These are phyloP conservation scores for Xenopus tropicalis DNA, from an alignment of 2,113 vertebrate species.

Conservation along the genomic window DNA sequence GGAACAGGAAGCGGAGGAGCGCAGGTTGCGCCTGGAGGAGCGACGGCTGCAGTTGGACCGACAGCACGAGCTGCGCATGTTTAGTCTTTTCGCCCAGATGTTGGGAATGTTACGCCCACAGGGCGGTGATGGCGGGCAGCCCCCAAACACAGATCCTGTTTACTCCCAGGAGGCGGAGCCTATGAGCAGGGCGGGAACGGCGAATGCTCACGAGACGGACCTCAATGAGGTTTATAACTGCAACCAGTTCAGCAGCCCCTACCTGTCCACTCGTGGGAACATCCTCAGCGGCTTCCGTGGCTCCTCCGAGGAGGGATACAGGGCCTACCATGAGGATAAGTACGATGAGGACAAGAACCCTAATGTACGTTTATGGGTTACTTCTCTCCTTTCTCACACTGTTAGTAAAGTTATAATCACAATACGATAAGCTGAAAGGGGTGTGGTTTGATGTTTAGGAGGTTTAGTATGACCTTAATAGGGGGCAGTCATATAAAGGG, in stretches of 20 bases:
- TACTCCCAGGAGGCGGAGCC: slow-evolving; percentile 4
- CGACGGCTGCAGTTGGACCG: slow-evolving; percentile 65
- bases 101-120: slow-evolving; percentile 56
- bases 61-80: slow-evolving; percentile 76
- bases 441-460: no score
- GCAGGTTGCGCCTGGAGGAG: slow-evolving; percentile 75
- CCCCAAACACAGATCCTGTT: slow-evolving; percentile 16
- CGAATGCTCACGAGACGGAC: slow-evolving; percentile 20
- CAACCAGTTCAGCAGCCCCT: slow-evolving; percentile 50
- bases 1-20: slow-evolving; percentile 70
- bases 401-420: no score
- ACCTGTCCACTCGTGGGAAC: slow-evolving; percentile 79
- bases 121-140: not conserved
- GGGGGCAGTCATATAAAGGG: no score
- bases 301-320: slow-evolving; percentile 68
- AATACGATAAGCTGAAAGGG: no score
- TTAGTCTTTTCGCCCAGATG: slow-evolving; percentile 68
- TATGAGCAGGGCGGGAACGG: slow-evolving; percentile 6
- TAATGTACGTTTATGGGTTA: slow-evolving; percentile 68
- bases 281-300: slow-evolving; percentile 57
- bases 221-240: slow-evolving; percentile 12
- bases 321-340: slow-evolving; percentile 69
- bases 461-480: no score
- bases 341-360: slow-evolving; percentile 75
- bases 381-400: no score